These are phyloP conservation scores for Drosophila recens DNA, from an alignment of 2,888 invertebrate species.

Conservation along the genomic window DNA sequence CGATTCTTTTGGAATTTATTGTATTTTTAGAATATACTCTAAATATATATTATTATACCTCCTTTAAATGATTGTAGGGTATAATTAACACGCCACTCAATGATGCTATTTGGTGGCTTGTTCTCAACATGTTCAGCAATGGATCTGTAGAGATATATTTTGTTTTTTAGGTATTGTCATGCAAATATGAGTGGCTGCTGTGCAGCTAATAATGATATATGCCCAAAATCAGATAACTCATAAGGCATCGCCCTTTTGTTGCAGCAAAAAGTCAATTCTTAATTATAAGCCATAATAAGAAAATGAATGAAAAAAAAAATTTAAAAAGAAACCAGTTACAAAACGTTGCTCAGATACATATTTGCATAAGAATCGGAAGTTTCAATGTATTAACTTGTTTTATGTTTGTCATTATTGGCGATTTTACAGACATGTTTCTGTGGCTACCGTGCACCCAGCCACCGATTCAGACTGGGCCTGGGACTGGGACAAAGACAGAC, in stretches of 20 bases:
- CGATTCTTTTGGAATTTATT: background rate
- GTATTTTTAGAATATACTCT: no score
- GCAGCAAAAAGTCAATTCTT: slow-evolving; percentile 55
- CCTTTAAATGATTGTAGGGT: background rate
- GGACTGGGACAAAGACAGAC: background rate
- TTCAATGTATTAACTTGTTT: slow-evolving; percentile 80
- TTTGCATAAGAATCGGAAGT: slow-evolving; percentile 78
- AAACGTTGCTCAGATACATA: slow-evolving; percentile 54
- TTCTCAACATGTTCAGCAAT: slow-evolving; percentile 61
- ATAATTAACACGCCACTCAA: slow-evolving; percentile 20
- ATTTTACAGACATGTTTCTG: slow-evolving; percentile 76
- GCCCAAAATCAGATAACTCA: slow-evolving; percentile 69
- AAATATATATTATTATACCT: background rate
- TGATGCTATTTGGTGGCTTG: slow-evolving; percentile 60
- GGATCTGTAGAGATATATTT: slow-evolving; percentile 46
- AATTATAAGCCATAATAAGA: slow-evolving; percentile 70
- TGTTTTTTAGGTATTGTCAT: slow-evolving; percentile 62
- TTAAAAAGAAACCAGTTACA: slow-evolving; percentile 68
- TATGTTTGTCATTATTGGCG: slow-evolving; percentile 81
- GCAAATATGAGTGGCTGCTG: slow-evolving; percentile 64
- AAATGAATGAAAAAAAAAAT: slow-evolving; percentile 12
- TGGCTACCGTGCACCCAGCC: slow-evolving; percentile 58
- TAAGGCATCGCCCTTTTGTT: slow-evolving; percentile 65
- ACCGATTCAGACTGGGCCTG: background rate
- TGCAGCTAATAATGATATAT: slow-evolving; percentile 70